Evolutionary conservation across 1,140 invertebrate species (phyloP).

Genomic region (Littorina saxatilis): DNA sequence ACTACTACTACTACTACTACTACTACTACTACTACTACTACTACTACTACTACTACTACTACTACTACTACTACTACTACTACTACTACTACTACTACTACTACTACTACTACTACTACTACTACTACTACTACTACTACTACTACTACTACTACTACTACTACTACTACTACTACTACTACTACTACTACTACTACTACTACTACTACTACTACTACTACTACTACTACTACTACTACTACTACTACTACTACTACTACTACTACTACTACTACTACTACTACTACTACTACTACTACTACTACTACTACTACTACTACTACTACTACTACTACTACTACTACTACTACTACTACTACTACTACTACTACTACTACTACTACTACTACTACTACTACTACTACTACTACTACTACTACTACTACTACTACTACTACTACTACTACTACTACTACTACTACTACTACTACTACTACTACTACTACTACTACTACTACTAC

Average conservation of each 20-base stretch:
- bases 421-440: constrained; percentile 10
- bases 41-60: constrained; percentile 10
- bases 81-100: constrained; percentile 10
- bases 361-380: constrained; percentile 10
- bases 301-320: constrained; percentile 10
- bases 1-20: constrained; percentile 10
- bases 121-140: constrained; percentile 10
- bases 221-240: constrained; percentile 10
- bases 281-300: constrained; percentile 10
- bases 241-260: constrained; percentile 10
- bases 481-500: constrained; percentile 10
- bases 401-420: constrained; percentile 10
- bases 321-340: constrained; percentile 10
- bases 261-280: constrained; percentile 10
- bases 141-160: constrained; percentile 10
- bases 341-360: constrained; percentile 10
- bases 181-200: constrained; percentile 10
- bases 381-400: constrained; percentile 10
- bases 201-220: constrained; percentile 10
- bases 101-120: constrained; percentile 10
- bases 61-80: constrained; percentile 10
- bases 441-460: constrained; percentile 10
- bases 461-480: constrained; percentile 10
- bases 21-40: constrained; percentile 10
- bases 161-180: constrained; percentile 10